Base-by-base conservation (phyloP, 2,113 vertebrate species). In the Pipa parva region DNA sequence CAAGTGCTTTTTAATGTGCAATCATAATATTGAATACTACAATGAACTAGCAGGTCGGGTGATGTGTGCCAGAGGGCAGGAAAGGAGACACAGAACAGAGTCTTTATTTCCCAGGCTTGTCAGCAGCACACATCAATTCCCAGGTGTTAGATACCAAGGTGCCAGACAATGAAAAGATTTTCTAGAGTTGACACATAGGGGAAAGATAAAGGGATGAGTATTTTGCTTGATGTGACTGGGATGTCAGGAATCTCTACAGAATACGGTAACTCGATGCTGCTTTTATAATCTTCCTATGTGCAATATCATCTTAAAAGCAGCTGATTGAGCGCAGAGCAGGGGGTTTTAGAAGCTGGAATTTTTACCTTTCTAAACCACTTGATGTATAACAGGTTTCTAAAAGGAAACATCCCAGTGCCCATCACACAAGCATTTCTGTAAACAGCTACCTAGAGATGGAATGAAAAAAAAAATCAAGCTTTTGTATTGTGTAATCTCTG, bases 281-380 rank as follows among this genome's bases (percentile, higher is more conserved):
- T 50, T 59, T 58, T 21, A 59, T 59, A 49, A 66, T 67, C 64
- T 50, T 15, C 42, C 46, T 50, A 55, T 26, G 42, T 10, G 45
- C 63, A 65, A 46, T 57, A 46, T 29, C 51, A 57, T 57, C 63
- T 57, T 66, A 57, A 57, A 56, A 66, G 54, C 24, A 65, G 50
- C 51, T 33, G 20, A 27, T n/a, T 37, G 64, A 67, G 58, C 49
- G 63, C 63, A 25, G 42, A 17, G 29, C 13, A 4, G 64, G 64
- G 64, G 18, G 45, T 22, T 20, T 27, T 4, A 42, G 3, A 58
- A 33, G 27, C n/a, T 48, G 27, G 28, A 33, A 67, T 58, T 48
- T n/a, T 39, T 15, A 49, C 25, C 26, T 31, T 22, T 56, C 36
- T 33, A 29, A 42, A 27, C 26, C 28, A 27, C 13, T 20, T 21